Evolutionary conservation across 2,797 vertebrate genomes (phyloP), one percentile per base, ranked within the genome.

Genomic region (Philypnodon macrostomus): DNA sequence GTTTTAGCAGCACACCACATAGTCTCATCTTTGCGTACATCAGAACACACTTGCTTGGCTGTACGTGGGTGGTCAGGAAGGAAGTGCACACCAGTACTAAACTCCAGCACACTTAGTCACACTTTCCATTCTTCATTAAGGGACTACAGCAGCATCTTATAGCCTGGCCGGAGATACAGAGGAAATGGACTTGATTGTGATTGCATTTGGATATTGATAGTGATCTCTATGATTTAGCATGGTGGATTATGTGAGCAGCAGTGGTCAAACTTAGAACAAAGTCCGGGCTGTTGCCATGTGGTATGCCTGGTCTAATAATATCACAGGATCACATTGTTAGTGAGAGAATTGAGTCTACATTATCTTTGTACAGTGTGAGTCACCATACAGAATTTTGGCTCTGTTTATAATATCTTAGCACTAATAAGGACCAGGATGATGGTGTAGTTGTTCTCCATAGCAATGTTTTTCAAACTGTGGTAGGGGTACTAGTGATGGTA

Each of bases 81-180:
- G 80, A 74, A 47, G 39, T 12, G 9, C 44, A 32, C 47, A 19
- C 68, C 50, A 49, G 33, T 53, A 66, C 55, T 50, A 15, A 26
- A 46, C 45, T 39, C 68, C 16, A 19, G 50, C 42, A 53, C 56
- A 83, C 70, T 70, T 80, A 83, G 77, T 87, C 80, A 86, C 71
- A 76, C 59, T 81, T 73, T 81, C 83, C 77, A 72, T 63, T 62
- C 29, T 77, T 90, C 75, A 12, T 84, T 91, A 89, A 85, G 83
- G 26, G 62, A 70, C 79, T 81, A 86, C 16, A 67, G 51, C 76
- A 71, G 45, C 66, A 81, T 87, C 85, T 82, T 71, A 71, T 70
- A 39, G 16, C 53, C 39, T 53, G 64, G 58, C 51, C 18, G 59
- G 45, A 74, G 46, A 77, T 70, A 47, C 34, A 19, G 41, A 55